Evolutionary conservation across 2,113 vertebrate genomes (phyloP).

Genomic region (Trematomus loennbergii): DNA sequence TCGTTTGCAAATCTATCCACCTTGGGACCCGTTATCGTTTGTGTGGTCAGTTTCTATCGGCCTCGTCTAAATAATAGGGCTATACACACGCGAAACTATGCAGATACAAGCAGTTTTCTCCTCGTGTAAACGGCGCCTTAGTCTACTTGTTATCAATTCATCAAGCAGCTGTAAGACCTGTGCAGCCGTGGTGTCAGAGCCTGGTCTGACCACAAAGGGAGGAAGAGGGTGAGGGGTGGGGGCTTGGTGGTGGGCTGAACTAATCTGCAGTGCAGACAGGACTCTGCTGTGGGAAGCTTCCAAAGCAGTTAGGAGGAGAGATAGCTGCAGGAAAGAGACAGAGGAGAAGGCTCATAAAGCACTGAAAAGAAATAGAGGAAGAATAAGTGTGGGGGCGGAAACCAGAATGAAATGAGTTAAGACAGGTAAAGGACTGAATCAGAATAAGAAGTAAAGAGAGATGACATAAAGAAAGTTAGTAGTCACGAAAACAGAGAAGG

Average conservation of each 20-base stretch:
- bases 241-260: slow-evolving; percentile 4
- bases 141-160: background rate
- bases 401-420: background rate
- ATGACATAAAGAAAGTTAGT: background rate
- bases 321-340: slow-evolving; percentile 10
- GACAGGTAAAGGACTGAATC: background rate
- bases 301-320: slow-evolving; percentile 6
- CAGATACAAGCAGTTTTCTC: too few species aligned
- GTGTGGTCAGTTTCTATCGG: too few species aligned
- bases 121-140: too few species aligned
- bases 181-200: background rate
- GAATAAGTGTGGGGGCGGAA: background rate
- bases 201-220: background rate
- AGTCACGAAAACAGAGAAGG: background rate
- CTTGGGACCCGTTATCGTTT: too few species aligned
- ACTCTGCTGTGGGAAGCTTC: background rate
- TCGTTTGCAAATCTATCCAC: too few species aligned
- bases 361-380: background rate
- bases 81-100: too few species aligned
- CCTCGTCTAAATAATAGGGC: too few species aligned
- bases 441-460: background rate
- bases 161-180: too few species aligned
- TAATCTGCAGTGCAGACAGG: slow-evolving; percentile 49
- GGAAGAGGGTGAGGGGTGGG: background rate
- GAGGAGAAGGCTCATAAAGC: background rate